Evolutionary conservation across 2,797 vertebrate species (phyloP), one percentile per base, ranked within the genome.

Genomic region (Falco berigora): DNA sequence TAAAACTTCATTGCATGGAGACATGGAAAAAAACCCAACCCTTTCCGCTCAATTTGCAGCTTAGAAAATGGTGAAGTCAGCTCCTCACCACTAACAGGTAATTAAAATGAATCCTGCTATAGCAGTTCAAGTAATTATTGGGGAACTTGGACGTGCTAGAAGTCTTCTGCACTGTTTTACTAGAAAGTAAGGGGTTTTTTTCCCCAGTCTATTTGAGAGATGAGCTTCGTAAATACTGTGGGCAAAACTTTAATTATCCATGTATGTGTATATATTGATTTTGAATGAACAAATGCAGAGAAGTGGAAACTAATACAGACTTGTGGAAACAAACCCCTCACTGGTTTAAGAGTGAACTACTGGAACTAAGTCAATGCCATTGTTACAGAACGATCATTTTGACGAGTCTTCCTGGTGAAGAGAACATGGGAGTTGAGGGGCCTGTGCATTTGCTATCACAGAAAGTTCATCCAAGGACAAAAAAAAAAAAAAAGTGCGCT

Each of bases 261-360:
- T 19, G 0, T n/a, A 28, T 19, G 18, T 32, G 6, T 19, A 59
- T 36, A 24, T 13, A 69, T 8, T 27, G 49, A 68, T 71, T 64
- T 74, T 24, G 18, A 79, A 79, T 16, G 16, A 90, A 58, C 14
- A 59, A 88, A 77, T 27, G 21, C 75, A 92, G 59, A 53, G 56
- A 42, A 72, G 6, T 46, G 42, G 38, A 56, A 91, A 71, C 22
- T 47, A 67, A 58, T 8, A 49, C 0, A 95, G 55, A 44, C 15
- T 67, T 61, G 2, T 6, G 20, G 20, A 14, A 66, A 77, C 77
- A 83, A 59, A 40, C 15, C 32, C 49, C 1, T 0, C 1, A 1
- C 23, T 50, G 23, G 20, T 77, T 80, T 23, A 73, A 66, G 28
- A 93, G 32, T 6, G 8, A 80, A 64, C 24, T 47, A 38, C 2